Conservation (phyloP, 2,797 vertebrate species). For the Tragelaphus eurycerus region DNA sequence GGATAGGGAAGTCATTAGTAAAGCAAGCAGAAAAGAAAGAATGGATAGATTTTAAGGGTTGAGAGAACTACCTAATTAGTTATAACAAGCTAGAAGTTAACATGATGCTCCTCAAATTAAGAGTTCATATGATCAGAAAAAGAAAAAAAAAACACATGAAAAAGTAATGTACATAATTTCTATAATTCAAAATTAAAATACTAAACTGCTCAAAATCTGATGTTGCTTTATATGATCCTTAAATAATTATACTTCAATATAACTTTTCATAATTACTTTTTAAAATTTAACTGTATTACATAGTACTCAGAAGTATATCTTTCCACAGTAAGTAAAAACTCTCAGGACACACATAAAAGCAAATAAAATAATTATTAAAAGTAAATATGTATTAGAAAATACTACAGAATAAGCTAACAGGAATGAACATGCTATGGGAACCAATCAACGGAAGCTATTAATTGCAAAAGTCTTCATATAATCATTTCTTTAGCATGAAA, state of each 20-base stretch:
- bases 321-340: conserved; percentile 20
- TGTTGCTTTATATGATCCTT: conserved; percentile 20
- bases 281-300: background rate
- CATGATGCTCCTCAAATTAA: background rate
- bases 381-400: conserved; percentile 34
- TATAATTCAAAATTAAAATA: conserved; percentile 27
- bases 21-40: conserved; percentile 79
- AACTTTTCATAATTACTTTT: conserved; percentile 18
- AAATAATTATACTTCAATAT: background rate
- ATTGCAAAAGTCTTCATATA: background rate
- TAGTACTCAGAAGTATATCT: background rate
- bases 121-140: background rate
- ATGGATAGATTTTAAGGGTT: conserved; percentile 72
- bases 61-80: conserved; percentile 63
- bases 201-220: conserved; percentile 22
- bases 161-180: background rate
- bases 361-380: conserved; percentile 54
- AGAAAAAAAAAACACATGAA: conserved; percentile 37
- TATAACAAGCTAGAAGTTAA: conserved; percentile 43
- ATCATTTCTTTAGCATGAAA: background rate
- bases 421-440: background rate
- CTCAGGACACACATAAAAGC: background rate
- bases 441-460: background rate
- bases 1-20: conserved; percentile 83
- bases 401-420: background rate